Percentiles rank a stretch among this genome's conserved stretches.
phyloP scores from a whole-genome alignment of 2,113 vertebrate genomes.

The Misgurnus anguillicaudatus region DNA sequence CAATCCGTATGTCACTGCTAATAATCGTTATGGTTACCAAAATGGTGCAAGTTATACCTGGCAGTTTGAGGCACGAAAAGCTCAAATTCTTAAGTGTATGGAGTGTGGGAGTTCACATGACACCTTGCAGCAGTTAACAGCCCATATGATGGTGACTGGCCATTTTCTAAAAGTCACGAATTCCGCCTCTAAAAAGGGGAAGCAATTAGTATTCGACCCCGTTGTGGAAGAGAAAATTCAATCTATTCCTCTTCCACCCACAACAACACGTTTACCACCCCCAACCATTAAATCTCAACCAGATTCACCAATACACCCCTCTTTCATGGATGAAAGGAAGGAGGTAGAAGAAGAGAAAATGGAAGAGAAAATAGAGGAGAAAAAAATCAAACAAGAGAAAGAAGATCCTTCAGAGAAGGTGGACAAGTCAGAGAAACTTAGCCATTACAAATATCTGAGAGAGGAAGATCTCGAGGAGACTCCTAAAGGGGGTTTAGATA shows the following conservation, averaged over 20 bases:
- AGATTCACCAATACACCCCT: constrained; percentile 78
- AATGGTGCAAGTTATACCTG: constrained; percentile 99
- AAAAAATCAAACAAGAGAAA: constrained; percentile 91
- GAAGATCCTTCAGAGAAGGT: constrained; percentile 83
- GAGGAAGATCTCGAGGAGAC: constrained; percentile 96
- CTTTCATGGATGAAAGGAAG: constrained; percentile 77
- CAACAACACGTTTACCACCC: constrained; percentile 86
- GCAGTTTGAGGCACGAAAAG: constrained; percentile 98
- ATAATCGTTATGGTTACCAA: constrained; percentile 99
- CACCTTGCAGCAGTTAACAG: constrained; percentile 96
- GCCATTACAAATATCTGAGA: constrained; percentile 90
- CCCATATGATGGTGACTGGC: constrained; percentile 99
- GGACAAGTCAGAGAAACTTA: constrained; percentile 80
- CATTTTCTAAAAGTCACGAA: constrained; percentile 98
- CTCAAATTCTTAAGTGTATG: constrained; percentile 99
- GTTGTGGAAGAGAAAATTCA: constrained; percentile 95
- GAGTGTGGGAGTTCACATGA: constrained; percentile 98
- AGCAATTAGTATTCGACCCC: constrained; percentile 92
- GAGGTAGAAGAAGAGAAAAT: constrained; percentile 78
- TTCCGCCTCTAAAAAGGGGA: constrained; percentile 97
- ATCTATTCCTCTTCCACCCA: constrained; percentile 95
- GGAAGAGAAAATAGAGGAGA: constrained; percentile 76
- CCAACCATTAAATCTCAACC: constrained; percentile 83
- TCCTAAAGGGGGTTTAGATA: constrained; percentile 92
- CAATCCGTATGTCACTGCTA: constrained; percentile 97